A percentile compares a stretch with the other conserved stretches of the same genome.
phyloP scores from a whole-genome alignment of 2,113 vertebrate species.

The Canis aureus region DNA sequence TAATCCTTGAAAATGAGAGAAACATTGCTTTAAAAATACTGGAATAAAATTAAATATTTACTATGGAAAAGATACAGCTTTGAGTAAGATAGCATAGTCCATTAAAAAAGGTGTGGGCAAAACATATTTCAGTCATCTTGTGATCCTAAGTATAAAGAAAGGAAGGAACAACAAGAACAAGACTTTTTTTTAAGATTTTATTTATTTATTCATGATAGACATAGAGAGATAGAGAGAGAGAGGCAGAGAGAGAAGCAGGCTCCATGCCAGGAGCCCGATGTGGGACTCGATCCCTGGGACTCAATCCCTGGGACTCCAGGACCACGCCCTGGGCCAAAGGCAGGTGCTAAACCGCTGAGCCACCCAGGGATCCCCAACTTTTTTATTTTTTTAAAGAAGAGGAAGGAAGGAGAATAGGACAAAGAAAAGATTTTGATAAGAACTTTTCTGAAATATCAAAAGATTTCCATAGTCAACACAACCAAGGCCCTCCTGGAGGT shows the following conservation, averaged over 20 bases:
- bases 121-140: conserved; percentile 32
- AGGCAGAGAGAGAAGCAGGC: too few species aligned
- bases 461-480: conserved; percentile 40
- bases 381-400: background rate
- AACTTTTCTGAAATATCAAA: conserved; percentile 39
- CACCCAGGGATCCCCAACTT: background rate
- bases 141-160: background rate
- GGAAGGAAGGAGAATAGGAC: background rate
- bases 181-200: background rate
- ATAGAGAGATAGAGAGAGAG: too few species aligned
- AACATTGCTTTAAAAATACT: conserved; percentile 6
- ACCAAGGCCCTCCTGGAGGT: background rate
- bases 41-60: conserved; percentile 25
- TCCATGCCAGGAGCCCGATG: too few species aligned
- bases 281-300: too few species aligned
- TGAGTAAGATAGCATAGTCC: conserved; percentile 17
- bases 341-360: too few species aligned
- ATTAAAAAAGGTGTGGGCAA: conserved; percentile 1
- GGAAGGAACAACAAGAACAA: background rate
- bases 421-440: conserved; percentile 48
- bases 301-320: too few species aligned
- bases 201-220: too few species aligned
- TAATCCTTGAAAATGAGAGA: conserved; percentile 47
- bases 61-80: background rate
- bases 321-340: too few species aligned